These are phyloP conservation scores for Oscheius sp. DNA, from an alignment of 2,888 invertebrate species.

Conservation along the genomic window DNA sequence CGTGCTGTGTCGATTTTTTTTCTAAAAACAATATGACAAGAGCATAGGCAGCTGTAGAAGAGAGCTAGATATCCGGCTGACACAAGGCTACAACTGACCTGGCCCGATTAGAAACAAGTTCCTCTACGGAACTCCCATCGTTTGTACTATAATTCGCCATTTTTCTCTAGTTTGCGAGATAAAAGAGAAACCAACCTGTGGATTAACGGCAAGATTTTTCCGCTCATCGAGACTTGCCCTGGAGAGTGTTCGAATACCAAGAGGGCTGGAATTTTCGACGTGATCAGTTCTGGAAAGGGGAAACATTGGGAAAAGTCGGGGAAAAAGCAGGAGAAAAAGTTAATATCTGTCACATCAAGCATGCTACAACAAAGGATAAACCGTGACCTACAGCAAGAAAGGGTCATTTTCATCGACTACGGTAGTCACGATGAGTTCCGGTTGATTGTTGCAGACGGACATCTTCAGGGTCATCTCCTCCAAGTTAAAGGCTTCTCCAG, in stretches of 20 bases:
- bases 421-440: not conserved
- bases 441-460: not conserved
- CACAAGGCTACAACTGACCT: constrained; percentile 4
- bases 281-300: constrained; percentile 11
- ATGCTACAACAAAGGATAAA: constrained; percentile 5
- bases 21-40: too few species aligned
- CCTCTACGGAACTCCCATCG: constrained; percentile 24
- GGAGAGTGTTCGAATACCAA: constrained; percentile 5
- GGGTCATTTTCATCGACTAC: too few species aligned
- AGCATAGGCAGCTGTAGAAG: not conserved
- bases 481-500: constrained; percentile 6
- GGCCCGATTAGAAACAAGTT: constrained; percentile 15
- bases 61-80: not conserved
- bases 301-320: too few species aligned
- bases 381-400: constrained; percentile 17
- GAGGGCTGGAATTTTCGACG: constrained; percentile 8
- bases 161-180: too few species aligned
- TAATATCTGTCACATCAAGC: not conserved
- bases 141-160: not conserved
- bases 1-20: not conserved
- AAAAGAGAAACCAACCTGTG: constrained; percentile 26
- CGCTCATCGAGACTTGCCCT: constrained; percentile 19
- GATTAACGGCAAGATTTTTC: constrained; percentile 19
- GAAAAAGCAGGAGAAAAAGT: not conserved
- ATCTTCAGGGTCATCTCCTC: not conserved